A percentile compares a stretch with the other conserved stretches of the same genome.
phyloP scores from a whole-genome alignment of 2,797 vertebrate genomes.

The Crenuchus spilurus region DNA sequence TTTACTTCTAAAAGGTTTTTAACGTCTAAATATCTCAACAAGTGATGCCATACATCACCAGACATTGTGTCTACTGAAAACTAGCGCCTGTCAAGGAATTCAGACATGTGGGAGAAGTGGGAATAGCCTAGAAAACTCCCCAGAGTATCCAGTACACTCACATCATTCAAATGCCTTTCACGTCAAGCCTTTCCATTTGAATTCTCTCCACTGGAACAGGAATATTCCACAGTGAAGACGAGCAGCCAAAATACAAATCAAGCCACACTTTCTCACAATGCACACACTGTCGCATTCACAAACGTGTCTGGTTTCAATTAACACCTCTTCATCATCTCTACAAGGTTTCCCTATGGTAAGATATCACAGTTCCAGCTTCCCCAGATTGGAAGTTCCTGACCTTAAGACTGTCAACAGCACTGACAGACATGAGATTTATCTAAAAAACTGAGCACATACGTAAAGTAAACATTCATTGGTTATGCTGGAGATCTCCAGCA shows the following conservation, averaged over 20 bases:
- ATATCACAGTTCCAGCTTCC: constrained; percentile 15
- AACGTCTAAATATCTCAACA: not conserved
- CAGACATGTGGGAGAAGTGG: not conserved
- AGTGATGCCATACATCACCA: not conserved
- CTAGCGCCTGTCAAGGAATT: constrained; percentile 16
- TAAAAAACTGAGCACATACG: not conserved
- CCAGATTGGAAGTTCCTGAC: not conserved
- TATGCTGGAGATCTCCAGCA: not conserved
- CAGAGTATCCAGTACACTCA: constrained; percentile 2
- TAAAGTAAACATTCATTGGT: not conserved
- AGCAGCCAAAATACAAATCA: not conserved
- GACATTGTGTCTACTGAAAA: not conserved
- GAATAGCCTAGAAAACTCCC: not conserved
- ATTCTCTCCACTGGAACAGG: constrained; percentile 2
- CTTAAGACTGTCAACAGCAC: constrained; percentile 11
- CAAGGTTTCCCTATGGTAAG: constrained; percentile 18
- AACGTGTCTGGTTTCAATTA: constrained; percentile 64
- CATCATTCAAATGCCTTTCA: constrained; percentile 30
- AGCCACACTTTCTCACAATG: not conserved
- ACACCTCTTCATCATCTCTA: constrained; percentile 57
- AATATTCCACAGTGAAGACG: not conserved
- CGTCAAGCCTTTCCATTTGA: not conserved
- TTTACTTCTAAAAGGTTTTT: not conserved
- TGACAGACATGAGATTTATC: not conserved
- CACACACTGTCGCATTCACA: not conserved